Conservation (phyloP, 2,797 vertebrate genomes). For the Huso huso region DNA sequence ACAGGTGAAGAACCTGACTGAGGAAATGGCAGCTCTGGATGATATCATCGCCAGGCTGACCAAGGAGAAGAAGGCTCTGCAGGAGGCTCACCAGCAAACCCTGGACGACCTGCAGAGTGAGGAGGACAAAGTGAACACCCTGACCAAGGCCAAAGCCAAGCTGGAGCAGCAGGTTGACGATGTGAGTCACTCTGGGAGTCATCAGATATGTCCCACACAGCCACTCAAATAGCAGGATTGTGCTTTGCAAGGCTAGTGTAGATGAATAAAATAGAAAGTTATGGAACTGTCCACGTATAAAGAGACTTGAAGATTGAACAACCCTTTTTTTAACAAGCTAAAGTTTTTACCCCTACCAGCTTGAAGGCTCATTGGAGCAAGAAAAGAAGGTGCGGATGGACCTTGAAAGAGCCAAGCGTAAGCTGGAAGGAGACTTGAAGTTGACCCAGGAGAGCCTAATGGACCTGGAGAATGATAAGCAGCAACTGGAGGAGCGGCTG, state of each 20-base stretch:
- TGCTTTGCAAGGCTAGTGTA: neutral
- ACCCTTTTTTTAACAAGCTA: neutral
- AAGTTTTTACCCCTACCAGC: slow-evolving; percentile 41
- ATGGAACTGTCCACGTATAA: neutral
- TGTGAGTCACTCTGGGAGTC: slow-evolving; percentile 40
- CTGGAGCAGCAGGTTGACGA: slow-evolving; percentile 82
- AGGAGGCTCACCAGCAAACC: slow-evolving; percentile 79
- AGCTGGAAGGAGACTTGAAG: slow-evolving; percentile 79
- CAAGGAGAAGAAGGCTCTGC: slow-evolving; percentile 80
- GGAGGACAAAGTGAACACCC: slow-evolving; percentile 81
- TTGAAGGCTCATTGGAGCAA: slow-evolving; percentile 82
- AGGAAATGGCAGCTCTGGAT: slow-evolving; percentile 75
- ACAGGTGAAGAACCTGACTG: slow-evolving; percentile 78
- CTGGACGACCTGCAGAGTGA: slow-evolving; percentile 83
- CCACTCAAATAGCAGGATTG: too few relatives aligned
- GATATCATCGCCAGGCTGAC: slow-evolving; percentile 75
- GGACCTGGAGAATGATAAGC: slow-evolving; percentile 78
- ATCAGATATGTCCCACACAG: too few relatives aligned
- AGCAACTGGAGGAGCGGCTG: slow-evolving; percentile 71
- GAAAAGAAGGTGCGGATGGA: slow-evolving; percentile 87
- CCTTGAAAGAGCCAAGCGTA: slow-evolving; percentile 78
- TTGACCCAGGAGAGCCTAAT: slow-evolving; percentile 75
- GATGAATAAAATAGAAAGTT: neutral
- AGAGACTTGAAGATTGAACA: neutral
- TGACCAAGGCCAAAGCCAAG: slow-evolving; percentile 78